These are phyloP conservation scores for Amphiduros pacificus DNA, from an alignment of 2,888 invertebrate genomes.

Conservation along the genomic window DNA sequence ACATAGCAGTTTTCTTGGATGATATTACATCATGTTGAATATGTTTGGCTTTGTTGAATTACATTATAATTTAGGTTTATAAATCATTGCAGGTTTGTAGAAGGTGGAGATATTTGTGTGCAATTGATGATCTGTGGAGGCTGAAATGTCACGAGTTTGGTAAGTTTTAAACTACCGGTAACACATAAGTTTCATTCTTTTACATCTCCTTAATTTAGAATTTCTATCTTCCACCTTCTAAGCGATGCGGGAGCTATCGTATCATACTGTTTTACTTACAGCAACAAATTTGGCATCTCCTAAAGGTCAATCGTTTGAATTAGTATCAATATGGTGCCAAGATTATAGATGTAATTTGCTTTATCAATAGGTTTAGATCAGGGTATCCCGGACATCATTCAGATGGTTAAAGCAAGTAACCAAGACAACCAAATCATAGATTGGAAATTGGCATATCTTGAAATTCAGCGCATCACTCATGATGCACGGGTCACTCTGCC, in stretches of 20 bases:
- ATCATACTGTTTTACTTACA: too few species aligned
- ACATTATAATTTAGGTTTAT: too few species aligned
- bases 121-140: conserved; percentile 51
- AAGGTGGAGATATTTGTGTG: conserved; percentile 37
- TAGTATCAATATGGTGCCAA: not conserved
- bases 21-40: not conserved
- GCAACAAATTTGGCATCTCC: not conserved
- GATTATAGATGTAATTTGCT: not conserved
- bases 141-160: conserved; percentile 52
- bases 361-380: conserved; percentile 14
- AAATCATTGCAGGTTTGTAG: conserved; percentile 39
- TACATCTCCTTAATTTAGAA: not conserved
- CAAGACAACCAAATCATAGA: conserved; percentile 40
- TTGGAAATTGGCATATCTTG: conserved; percentile 48
- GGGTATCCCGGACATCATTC: conserved; percentile 44
- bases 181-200: not conserved
- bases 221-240: too few species aligned
- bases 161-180: conserved; percentile 25
- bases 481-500: conserved; percentile 9
- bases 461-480: conserved; percentile 29
- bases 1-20: not conserved
- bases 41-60: too few species aligned
- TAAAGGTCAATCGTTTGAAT: not conserved
- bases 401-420: conserved; percentile 38
- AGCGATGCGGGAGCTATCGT: too few species aligned